Evolutionary conservation across 2,888 invertebrate genomes (phyloP), one percentile per base, ranked within the genome.

Genomic region (Steinernema scapterisci): DNA sequence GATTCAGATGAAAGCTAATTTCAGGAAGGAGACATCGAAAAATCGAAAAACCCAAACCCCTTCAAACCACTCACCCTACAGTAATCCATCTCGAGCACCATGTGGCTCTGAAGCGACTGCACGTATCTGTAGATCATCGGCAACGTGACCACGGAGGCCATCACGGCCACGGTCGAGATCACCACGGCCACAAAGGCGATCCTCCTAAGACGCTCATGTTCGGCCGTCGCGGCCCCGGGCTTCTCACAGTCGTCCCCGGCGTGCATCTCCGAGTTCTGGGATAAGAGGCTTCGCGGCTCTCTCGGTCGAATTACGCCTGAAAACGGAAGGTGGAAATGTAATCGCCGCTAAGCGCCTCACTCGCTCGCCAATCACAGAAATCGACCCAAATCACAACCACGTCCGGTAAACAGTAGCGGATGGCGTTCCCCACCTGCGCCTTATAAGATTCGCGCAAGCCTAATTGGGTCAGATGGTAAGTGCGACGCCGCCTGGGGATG

Each of bases 111-210:
- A 27, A 63, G 38, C 63, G 63, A 21, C 63, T 63, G 63, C 63
- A 63, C 63, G 25, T 63, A 63, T 27, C 63, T 27, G 63, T 63
- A 63, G 63, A 63, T 63, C 63, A 63, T 63, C 25, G 63, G 63
- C 16, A 63, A 27, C 27, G 63, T 63, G 63, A 63, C 31, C 25
- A 63, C 63, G 2, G 63, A 63, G 13, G 63, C 63, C 63, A 63
- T 63, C 25, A 63, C 63, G 31, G 63, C 63, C 11, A 63, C 63
- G 31, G 63, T 63, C 9, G 63, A 63, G 38, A 63, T 63, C 27
- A 63, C 63, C 1, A 63, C 63, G 31, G 63, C 63, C 27, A 63
- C 63, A 27, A 63, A 63, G 11, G 63, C 63, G 63, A 63, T 63
- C 63, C 63, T 63, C 31, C 63, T 25, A 31, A 63, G 63, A 13